Evolutionary conservation across 1,140 invertebrate genomes (phyloP).

Genomic region (Magallana angulata): DNA sequence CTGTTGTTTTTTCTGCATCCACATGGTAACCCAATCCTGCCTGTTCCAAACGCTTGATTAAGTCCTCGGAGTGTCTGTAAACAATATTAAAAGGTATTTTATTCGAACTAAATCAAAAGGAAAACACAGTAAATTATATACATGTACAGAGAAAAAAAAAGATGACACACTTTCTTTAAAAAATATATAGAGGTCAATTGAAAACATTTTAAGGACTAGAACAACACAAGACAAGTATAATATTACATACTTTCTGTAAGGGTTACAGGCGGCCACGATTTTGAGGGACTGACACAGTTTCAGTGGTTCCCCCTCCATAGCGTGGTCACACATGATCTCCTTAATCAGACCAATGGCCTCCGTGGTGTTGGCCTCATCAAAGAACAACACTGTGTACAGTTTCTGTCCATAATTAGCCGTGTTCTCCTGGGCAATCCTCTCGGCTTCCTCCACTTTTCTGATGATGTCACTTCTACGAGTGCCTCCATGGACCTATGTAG

Average conservation of each 20-base stretch:
- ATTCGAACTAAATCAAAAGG: neutral
- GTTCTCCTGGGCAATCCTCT: conserved; percentile 65
- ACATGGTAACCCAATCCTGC: conserved; percentile 75
- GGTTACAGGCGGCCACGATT: conserved; percentile 77
- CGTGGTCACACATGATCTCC: conserved; percentile 76
- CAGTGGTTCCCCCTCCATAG: conserved; percentile 67
- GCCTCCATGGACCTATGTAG: conserved; percentile 75
- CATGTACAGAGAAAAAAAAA: neutral
- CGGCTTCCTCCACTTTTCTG: conserved; percentile 69
- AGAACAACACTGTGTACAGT: conserved; percentile 76
- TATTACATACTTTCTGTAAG: conserved; percentile 72
- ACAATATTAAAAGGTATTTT: neutral
- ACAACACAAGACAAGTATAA: neutral
- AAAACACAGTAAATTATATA: neutral
- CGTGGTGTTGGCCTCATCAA: conserved; percentile 79
- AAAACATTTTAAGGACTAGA: neutral
- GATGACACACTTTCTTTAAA: neutral
- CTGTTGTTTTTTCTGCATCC: conserved; percentile 67
- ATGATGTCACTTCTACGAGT: conserved; percentile 70
- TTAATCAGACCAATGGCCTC: conserved; percentile 76
- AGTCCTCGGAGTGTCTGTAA: conserved; percentile 71
- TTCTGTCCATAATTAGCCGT: conserved; percentile 48
- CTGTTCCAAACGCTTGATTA: conserved; percentile 72
- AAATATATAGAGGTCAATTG: neutral
- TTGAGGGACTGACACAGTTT: conserved; percentile 66